Base-by-base conservation (phyloP, 2,888 invertebrate genomes). In the Hirtodrosophila cameraria region DNA sequence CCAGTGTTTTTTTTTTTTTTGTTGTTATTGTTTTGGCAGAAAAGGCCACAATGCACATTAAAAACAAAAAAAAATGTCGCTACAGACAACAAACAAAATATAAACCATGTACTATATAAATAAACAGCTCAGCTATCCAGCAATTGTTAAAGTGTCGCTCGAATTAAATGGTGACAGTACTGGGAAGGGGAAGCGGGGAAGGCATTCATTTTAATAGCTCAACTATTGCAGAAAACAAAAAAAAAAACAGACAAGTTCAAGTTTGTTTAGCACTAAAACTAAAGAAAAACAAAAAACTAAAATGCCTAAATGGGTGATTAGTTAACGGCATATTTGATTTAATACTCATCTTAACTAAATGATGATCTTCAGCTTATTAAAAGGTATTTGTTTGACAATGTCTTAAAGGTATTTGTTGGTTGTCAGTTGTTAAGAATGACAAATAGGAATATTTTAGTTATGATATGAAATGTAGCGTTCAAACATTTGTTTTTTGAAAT, bases 1-100 rank as follows among this genome's bases (percentile, higher is more conserved):
- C 59, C 61, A 59, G 38, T 48, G 25, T 48, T 31, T 16, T 20
- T 48, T 12, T 15, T 33, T n/a, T 43, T 27, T 13, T 35, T n/a
- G 7, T 12, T 16, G 18, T 9, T 36, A 7, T 63, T 46, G 11
- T 43, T 57, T 65, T 58, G 57, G 64, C 66, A 59, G 49, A 78
- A 80, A 86, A 80, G 86, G 80, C 78, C 80, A 86, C 59, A 35
- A 16, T 38, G 57, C 41, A 62, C 86, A 86, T 86, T 74, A 86
- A 86, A 80, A n/a, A n/a, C n/a, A n/a, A n/a, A 65, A 20, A 23
- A 80, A 67, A 38, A 36, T 48, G 75, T 54, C 27, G 49, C 49
- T 53, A 42, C 28, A 53, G 27, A 41, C 45, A 54, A 13, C 54
- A 15, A 45, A 31, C 28, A 0, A 42, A 41, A 52, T 53, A 53